A percentile compares a stretch with the other conserved stretches of the same genome.
These are phyloP conservation scores for Allygus modestus DNA, from an alignment of 2,888 invertebrate species.

Conservation along the genomic window DNA sequence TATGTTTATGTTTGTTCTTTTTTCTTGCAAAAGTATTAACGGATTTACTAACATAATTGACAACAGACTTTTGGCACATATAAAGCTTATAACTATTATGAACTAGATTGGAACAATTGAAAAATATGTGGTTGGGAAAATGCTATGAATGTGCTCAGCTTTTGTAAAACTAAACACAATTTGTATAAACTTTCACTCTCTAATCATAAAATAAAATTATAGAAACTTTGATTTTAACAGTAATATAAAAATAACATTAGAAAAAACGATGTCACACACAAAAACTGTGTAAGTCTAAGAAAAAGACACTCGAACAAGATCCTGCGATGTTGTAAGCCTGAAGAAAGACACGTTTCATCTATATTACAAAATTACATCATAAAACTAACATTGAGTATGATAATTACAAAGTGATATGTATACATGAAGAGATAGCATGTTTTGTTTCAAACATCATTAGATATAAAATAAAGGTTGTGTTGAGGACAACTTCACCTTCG, in stretches of 20 bases:
- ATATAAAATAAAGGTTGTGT: not conserved
- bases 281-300: not conserved
- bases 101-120: too few species aligned
- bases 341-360: conserved; percentile 22
- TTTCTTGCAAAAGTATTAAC: not conserved
- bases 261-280: not conserved
- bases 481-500: not conserved
- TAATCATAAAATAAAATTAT: too few species aligned
- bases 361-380: conserved; percentile 19
- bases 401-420: conserved; percentile 19
- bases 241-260: not conserved
- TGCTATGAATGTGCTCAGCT: too few species aligned
- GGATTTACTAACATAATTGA: not conserved
- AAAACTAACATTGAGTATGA: not conserved
- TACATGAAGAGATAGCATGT: conserved; percentile 10
- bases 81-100: not conserved
- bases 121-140: too few species aligned
- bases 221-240: too few species aligned
- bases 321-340: not conserved
- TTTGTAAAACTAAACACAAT: too few species aligned
- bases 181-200: too few species aligned
- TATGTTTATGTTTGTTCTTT: not conserved
- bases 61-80: conserved; percentile 9
- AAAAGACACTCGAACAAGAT: conserved; percentile 6
- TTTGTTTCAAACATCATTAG: conserved; percentile 1